phyloP scores from a whole-genome alignment of 2,113 vertebrate species.

The Chaetorhynchus papuensis region DNA sequence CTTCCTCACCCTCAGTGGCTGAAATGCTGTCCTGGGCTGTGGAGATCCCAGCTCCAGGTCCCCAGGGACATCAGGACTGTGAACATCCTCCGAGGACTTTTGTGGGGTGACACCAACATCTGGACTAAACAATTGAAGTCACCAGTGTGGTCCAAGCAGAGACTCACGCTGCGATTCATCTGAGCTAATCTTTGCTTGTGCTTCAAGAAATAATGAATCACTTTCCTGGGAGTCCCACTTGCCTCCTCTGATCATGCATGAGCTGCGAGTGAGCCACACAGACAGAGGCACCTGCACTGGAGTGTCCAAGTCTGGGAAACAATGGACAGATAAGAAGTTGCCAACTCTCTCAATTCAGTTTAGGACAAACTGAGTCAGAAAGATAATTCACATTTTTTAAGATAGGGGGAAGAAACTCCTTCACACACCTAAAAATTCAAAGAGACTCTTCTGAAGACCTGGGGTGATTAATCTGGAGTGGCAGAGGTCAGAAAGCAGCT shows the following conservation, averaged over 20 bases:
- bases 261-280: rapidly evolving
- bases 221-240: rapidly evolving
- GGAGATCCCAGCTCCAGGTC: rapidly evolving
- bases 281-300: background rate
- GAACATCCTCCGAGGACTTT: background rate
- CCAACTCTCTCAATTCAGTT: background rate
- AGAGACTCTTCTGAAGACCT: background rate
- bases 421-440: background rate
- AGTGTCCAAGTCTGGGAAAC: background rate
- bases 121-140: background rate
- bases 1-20: background rate
- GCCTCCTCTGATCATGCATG: rapidly evolving
- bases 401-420: background rate
- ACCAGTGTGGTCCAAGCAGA: background rate
- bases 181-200: background rate
- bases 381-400: background rate
- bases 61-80: background rate
- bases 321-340: background rate
- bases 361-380: background rate
- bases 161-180: background rate
- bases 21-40: background rate
- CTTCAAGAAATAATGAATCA: background rate
- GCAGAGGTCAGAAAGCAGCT: background rate
- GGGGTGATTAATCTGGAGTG: background rate
- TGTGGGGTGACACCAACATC: background rate